phyloP scores from a whole-genome alignment of 2,888 invertebrate species.

The Andrena camellia region DNA sequence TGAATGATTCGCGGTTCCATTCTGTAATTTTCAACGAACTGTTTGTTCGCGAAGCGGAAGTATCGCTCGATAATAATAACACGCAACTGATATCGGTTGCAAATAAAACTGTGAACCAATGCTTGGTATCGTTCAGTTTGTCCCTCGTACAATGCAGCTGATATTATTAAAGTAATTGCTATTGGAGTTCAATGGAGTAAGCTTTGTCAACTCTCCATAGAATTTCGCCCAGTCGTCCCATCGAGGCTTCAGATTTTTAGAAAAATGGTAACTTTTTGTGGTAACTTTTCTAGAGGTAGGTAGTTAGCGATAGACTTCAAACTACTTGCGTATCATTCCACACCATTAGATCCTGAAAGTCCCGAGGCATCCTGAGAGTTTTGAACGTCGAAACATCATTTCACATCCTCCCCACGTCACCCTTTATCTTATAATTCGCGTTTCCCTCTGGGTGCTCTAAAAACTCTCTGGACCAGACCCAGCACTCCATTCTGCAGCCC shows the following conservation, averaged over 20 bases:
- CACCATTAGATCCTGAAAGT: too few species aligned
- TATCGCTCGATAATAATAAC: conserved; percentile 14
- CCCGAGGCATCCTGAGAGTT: too few species aligned
- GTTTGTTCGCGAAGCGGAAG: conserved; percentile 23
- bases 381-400: too few species aligned
- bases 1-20: conserved; percentile 22
- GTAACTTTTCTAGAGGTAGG: too few species aligned
- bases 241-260: not conserved
- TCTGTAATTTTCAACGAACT: not conserved
- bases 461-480: too few species aligned
- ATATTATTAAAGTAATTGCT: conserved; percentile 8
- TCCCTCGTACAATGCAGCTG: not conserved
- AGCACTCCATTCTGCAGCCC: too few species aligned
- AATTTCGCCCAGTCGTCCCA: not conserved
- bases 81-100: not conserved
- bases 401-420: too few species aligned
- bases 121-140: not conserved
- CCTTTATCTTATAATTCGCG: too few species aligned
- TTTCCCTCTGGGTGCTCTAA: too few species aligned
- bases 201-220: not conserved
- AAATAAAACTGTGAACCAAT: conserved; percentile 3
- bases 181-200: not conserved
- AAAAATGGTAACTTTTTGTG: too few species aligned
- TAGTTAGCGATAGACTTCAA: too few species aligned
- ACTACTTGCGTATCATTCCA: too few species aligned